Evolutionary conservation across 2,888 invertebrate genomes (phyloP), one percentile per base, ranked within the genome.

Genomic region (Sicus ferrugineus): DNA sequence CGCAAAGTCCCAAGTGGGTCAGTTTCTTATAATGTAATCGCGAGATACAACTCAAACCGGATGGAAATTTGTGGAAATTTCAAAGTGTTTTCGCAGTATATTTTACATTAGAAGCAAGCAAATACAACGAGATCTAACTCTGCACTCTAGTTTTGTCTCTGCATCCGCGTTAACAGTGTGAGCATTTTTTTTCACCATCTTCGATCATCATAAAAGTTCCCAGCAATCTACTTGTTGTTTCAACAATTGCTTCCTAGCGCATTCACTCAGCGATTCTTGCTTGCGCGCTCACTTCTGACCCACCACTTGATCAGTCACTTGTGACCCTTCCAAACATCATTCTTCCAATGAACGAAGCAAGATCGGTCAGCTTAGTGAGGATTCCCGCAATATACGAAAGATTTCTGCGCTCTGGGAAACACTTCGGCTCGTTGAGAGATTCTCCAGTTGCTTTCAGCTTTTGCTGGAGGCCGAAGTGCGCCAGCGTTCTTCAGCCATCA

Each of bases 391-490:
- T 2, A 38, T 21, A 5, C 3, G 21, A 56, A 56, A 7, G 28
- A 23, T 14, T 23, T 23, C 26, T 56, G 16, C n/a, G 26, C 6
- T 54, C 23, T 11, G 11, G 2, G n/a, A 54, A 54, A 54, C 54
- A 2, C 2, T 14, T 4, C 54, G 7, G 38, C 14, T 38, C 46
- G 46, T n/a, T n/a, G n/a, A n/a, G n/a, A n/a, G n/a, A 11, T 14
- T 19, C 34, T 59, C 38, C 23, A n/a, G n/a, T 28, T 50, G 28
- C 30, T 9, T 48, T 63, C 30, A 52, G 34, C 52, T 23, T 21
- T 19, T 65, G 46, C 38, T 65, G 54, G 52, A 65, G 65, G 65
- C 65, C 52, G 54, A 54, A 54, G 50, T 30, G 19, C 52, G 52
- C 16, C 14, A 5, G 7, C 14, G 42, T 16, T 46, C 58, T 56